These are phyloP conservation scores for Stenodera caucasica DNA, from an alignment of 2,888 invertebrate genomes.

Conservation along the genomic window DNA sequence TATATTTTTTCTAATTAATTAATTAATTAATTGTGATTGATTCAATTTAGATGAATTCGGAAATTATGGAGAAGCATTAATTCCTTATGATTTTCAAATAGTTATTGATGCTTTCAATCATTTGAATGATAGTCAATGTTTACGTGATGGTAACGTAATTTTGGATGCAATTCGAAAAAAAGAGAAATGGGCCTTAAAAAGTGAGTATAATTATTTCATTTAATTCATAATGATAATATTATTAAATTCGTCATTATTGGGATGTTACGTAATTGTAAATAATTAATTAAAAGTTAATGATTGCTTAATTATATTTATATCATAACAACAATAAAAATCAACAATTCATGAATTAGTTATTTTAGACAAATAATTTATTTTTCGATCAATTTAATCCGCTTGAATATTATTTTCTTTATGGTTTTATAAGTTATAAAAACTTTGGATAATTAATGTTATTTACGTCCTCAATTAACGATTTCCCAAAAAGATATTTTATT, in stretches of 20 bases:
- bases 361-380: too few relatives aligned
- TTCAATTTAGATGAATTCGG: neutral
- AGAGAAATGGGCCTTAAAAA: conserved; percentile 62
- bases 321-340: too few relatives aligned
- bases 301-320: too few relatives aligned
- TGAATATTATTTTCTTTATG: too few relatives aligned
- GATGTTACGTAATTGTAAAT: too few relatives aligned
- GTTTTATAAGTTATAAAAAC: too few relatives aligned
- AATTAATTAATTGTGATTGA: neutral
- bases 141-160: conserved; percentile 58
- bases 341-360: too few relatives aligned
- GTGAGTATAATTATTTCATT: conserved; percentile 53
- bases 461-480: too few relatives aligned
- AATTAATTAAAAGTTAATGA: too few relatives aligned
- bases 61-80: conserved; percentile 2
- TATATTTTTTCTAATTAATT: neutral
- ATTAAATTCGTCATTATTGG: neutral
- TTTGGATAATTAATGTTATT: too few relatives aligned
- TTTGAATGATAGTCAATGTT: conserved; percentile 57
- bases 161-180: conserved; percentile 58
- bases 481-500: too few relatives aligned
- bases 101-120: conserved; percentile 56
- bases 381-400: too few relatives aligned
- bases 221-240: neutral
- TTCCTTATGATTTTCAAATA: conserved; percentile 51